A percentile compares a stretch with the other conserved stretches of the same genome.
phyloP scores from a whole-genome alignment of 2,888 invertebrate genomes.

The Epinotia bilunana region DNA sequence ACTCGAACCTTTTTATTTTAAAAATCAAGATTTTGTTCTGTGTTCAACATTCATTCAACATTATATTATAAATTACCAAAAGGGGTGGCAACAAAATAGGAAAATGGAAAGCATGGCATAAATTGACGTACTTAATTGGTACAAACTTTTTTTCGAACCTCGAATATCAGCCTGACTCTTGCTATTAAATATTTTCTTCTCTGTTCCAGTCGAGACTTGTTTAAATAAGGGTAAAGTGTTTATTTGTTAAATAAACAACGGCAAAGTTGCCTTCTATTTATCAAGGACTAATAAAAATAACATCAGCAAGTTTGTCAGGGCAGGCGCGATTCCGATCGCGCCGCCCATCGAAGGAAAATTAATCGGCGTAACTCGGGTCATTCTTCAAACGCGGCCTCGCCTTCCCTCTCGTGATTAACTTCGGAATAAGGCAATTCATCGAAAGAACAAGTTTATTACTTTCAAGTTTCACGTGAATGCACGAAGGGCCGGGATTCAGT shows the following conservation, averaged over 20 bases:
- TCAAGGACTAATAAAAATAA: slow-evolving; percentile 50
- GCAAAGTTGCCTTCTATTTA: slow-evolving; percentile 61
- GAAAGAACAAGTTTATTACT: slow-evolving; percentile 77
- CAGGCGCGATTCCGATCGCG: slow-evolving; percentile 45
- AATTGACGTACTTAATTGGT: too few relatives aligned
- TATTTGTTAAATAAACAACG: slow-evolving; percentile 68
- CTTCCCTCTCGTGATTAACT: slow-evolving; percentile 69
- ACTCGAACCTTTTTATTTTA: too few relatives aligned
- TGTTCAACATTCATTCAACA: too few relatives aligned
- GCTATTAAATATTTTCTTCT: too few relatives aligned
- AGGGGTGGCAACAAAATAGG: too few relatives aligned
- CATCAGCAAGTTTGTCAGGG: slow-evolving; percentile 45
- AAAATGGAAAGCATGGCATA: too few relatives aligned
- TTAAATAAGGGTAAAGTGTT: slow-evolving; percentile 50
- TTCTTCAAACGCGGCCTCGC: slow-evolving; percentile 57
- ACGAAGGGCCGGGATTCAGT: slow-evolving; percentile 63
- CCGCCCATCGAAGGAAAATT: slow-evolving; percentile 58
- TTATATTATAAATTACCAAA: too few relatives aligned
- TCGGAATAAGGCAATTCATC: slow-evolving; percentile 72
- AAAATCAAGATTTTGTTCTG: too few relatives aligned
- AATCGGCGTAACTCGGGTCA: slow-evolving; percentile 60
- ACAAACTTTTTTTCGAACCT: too few relatives aligned
- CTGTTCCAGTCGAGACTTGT: slow-evolving; percentile 28
- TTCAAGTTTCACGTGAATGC: slow-evolving; percentile 67
- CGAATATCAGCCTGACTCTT: too few relatives aligned